These are phyloP conservation scores for Trigoniulus corallinus DNA, from an alignment of 1,140 invertebrate species.

Conservation along the genomic window DNA sequence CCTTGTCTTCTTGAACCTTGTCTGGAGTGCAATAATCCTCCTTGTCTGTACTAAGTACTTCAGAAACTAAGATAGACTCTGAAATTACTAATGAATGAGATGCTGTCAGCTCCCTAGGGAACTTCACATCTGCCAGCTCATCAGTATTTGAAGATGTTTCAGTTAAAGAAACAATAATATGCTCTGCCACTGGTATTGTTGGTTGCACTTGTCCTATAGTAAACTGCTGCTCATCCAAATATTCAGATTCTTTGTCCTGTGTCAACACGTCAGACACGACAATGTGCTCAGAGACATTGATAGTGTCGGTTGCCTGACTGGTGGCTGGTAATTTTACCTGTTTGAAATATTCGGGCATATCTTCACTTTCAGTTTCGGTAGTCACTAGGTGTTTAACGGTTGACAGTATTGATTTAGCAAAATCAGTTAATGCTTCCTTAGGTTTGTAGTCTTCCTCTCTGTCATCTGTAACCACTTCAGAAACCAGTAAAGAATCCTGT, in stretches of 20 bases:
- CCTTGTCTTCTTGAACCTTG: background rate
- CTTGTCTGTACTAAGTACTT: background rate
- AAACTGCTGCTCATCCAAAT: background rate
- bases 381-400: background rate
- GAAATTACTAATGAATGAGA: too few species aligned
- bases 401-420: background rate
- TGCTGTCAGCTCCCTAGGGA: too few species aligned
- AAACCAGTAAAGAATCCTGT: background rate
- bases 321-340: background rate
- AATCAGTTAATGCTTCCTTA: background rate
- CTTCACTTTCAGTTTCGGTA: background rate
- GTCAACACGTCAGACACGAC: background rate
- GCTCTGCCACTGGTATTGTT: background rate
- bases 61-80: background rate
- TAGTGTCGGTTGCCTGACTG: background rate
- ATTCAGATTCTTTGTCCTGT: background rate
- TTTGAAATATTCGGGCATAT: background rate
- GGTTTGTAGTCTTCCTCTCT: background rate
- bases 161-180: background rate
- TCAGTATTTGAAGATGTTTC: background rate
- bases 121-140: too few species aligned
- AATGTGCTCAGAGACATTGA: background rate
- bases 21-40: background rate
- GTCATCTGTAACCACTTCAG: background rate
- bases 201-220: background rate